Evolutionary conservation across 35 echinoderm and acorn worm species (phyloP).

Genomic region (Patiria miniata): DNA sequence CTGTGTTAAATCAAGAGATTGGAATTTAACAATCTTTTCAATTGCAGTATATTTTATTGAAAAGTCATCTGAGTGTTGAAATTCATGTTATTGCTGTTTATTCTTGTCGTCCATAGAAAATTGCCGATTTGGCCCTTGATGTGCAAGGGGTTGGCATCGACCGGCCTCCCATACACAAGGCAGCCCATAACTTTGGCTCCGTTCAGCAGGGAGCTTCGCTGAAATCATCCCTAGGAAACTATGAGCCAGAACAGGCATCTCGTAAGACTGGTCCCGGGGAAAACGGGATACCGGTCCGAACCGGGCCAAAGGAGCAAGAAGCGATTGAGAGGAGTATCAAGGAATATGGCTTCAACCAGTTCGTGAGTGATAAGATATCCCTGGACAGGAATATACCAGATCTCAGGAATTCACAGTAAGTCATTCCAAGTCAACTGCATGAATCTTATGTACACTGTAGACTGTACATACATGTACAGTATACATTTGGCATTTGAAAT

Average conservation of each 20-base stretch:
- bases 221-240: slow-evolving; percentile 63
- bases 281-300: slow-evolving; percentile 61
- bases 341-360: slow-evolving; percentile 98
- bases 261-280: slow-evolving; percentile 82
- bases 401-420: slow-evolving; percentile 91
- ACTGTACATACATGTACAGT: neutral
- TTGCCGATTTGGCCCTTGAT: slow-evolving; percentile 1
- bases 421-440: slow-evolving; percentile 2
- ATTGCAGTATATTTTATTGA: too few relatives aligned
- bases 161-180: slow-evolving; percentile 5
- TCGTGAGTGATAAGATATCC: slow-evolving; percentile 96
- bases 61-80: too few relatives aligned
- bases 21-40: too few relatives aligned
- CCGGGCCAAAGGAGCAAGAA: slow-evolving; percentile 46
- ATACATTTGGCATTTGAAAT: neutral
- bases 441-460: too few relatives aligned
- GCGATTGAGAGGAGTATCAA: slow-evolving; percentile 64
- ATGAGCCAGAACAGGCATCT: slow-evolving; percentile 46
- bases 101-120: slow-evolving; percentile 10
- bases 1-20: too few relatives aligned
- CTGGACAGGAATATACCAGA: slow-evolving; percentile 95
- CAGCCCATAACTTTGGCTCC: neutral
- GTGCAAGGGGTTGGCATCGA: neutral
- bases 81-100: too few relatives aligned
- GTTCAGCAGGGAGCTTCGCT: slow-evolving; percentile 8